Conservation (phyloP, 1,140 invertebrate genomes). For the Pseudachorutes palmiensis region DNA sequence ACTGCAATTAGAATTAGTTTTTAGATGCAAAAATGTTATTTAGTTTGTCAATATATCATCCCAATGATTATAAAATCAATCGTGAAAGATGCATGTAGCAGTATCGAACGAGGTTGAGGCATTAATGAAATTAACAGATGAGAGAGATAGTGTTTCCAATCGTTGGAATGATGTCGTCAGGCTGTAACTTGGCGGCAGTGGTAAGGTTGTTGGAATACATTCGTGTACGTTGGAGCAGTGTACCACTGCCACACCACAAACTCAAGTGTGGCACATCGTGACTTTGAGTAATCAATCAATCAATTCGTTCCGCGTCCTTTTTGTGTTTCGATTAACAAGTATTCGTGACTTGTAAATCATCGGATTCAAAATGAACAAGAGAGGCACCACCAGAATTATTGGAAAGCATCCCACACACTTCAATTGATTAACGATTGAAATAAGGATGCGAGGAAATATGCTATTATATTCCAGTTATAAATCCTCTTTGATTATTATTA, state of each 20-base stretch:
- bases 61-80: too few relatives aligned
- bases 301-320: neutral
- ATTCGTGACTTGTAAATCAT: constrained; percentile 10
- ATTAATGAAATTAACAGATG: too few relatives aligned
- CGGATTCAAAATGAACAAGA: neutral
- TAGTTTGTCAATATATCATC: too few relatives aligned
- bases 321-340: neutral
- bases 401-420: neutral
- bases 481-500: neutral
- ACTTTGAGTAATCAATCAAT: constrained; percentile 28
- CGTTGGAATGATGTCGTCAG: too few relatives aligned
- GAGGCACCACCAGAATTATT: neutral
- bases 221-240: neutral
- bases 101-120: too few relatives aligned
- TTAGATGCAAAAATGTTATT: too few relatives aligned
- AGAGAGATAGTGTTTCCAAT: too few relatives aligned
- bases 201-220: neutral
- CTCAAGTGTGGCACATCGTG: constrained; percentile 13
- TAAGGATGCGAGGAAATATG: too few relatives aligned
- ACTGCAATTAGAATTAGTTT: too few relatives aligned
- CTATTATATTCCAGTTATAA: neutral
- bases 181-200: too few relatives aligned
- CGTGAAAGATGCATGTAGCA: too few relatives aligned
- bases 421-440: neutral
- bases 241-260: neutral